Evolutionary conservation across 1,140 invertebrate genomes (phyloP).

Genomic region (Orchestia grillus): DNA sequence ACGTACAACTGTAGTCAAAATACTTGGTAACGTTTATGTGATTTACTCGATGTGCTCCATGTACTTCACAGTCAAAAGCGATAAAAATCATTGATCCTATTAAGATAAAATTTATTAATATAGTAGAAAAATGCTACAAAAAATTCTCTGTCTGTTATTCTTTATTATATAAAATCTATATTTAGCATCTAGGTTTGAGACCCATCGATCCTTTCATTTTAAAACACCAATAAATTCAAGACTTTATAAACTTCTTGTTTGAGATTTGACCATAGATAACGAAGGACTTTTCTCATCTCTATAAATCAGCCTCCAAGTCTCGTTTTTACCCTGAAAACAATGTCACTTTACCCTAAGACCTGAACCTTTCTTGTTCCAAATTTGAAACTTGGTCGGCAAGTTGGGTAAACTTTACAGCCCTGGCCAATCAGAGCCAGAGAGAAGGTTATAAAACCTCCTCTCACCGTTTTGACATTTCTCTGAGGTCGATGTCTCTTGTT

Average conservation of each 20-base stretch:
- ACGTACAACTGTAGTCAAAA: too few species aligned
- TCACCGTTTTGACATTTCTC: not conserved
- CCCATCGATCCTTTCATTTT: not conserved
- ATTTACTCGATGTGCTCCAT: too few species aligned
- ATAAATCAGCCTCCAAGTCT: conserved; percentile 32
- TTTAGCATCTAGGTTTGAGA: not conserved
- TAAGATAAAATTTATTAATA: not conserved
- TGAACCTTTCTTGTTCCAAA: conserved; percentile 41
- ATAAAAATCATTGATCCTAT: not conserved
- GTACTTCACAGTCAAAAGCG: too few species aligned
- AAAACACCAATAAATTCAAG: not conserved
- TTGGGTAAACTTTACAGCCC: conserved; percentile 38
- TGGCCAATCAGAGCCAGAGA: conserved; percentile 18
- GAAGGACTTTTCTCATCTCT: conserved; percentile 46
- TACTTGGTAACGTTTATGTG: too few species aligned
- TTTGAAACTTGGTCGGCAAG: conserved; percentile 38
- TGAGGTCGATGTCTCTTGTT: conserved; percentile 11
- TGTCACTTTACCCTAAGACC: conserved; percentile 53
- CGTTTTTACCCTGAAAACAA: not conserved
- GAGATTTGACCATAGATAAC: conserved; percentile 41
- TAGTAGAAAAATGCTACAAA: not conserved
- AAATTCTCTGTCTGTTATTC: not conserved
- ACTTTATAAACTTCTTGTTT: conserved; percentile 37
- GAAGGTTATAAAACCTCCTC: conserved; percentile 12
- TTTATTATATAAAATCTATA: not conserved